phyloP scores from a whole-genome alignment of 2,888 invertebrate species.

The Ashinkailepas kermadecensis region DNA sequence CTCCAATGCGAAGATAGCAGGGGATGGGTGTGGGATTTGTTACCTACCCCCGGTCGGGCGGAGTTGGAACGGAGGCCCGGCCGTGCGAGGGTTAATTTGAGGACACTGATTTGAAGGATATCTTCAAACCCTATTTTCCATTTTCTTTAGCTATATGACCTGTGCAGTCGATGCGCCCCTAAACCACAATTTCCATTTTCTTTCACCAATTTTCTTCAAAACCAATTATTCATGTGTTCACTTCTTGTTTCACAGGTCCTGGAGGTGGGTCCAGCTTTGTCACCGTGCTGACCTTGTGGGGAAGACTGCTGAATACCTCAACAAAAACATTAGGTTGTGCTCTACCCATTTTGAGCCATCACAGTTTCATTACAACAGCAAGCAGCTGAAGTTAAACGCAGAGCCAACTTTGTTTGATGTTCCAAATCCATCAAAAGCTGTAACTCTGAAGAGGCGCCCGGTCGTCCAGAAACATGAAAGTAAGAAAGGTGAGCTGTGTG shows the following conservation, averaged over 20 bases:
- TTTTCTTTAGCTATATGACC: too few species aligned
- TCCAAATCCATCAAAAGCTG: not conserved
- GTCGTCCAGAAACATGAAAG: not conserved
- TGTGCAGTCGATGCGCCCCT: too few species aligned
- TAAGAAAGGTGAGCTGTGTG: too few species aligned
- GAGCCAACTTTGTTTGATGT: not conserved
- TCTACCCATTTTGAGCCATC: not conserved
- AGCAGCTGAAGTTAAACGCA: not conserved
- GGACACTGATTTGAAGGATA: not conserved
- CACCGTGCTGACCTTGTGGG: not conserved
- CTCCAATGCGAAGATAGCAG: too few species aligned
- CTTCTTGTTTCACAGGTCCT: not conserved
- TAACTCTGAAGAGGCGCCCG: not conserved
- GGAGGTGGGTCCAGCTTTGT: not conserved
- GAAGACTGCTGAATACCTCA: not conserved
- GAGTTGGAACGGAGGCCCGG: too few species aligned
- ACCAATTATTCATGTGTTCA: not conserved
- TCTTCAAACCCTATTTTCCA: not conserved
- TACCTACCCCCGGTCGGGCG: too few species aligned
- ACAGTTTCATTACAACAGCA: not conserved
- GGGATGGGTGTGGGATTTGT: too few species aligned
- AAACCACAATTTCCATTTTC: too few species aligned
- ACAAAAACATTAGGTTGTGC: not conserved
- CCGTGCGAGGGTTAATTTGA: not conserved
- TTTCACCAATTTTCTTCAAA: not conserved